A percentile compares a stretch with the other conserved stretches of the same genome.
Conservation (phyloP, 2,113 vertebrate genomes). For the Verasper variegatus region DNA sequence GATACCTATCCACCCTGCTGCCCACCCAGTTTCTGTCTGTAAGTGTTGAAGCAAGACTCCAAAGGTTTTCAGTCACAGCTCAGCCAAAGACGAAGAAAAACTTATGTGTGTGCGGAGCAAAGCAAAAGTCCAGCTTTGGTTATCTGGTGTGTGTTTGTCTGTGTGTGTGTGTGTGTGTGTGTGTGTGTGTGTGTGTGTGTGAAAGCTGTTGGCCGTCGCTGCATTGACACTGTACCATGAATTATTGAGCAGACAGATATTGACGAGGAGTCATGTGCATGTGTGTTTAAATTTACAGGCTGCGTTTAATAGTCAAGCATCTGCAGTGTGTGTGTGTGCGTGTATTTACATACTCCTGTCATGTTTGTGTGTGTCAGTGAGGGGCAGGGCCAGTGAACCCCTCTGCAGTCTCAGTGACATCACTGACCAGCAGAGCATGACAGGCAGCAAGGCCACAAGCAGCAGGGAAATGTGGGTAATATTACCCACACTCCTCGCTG, state of each 20-base stretch:
- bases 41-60: neutral
- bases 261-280: neutral
- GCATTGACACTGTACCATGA: slow-evolving; percentile 1
- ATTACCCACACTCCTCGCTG: slow-evolving; percentile 51
- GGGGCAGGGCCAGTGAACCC: slow-evolving; percentile 10
- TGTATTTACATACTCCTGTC: neutral
- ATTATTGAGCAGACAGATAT: slow-evolving; percentile 29
- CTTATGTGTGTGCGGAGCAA: neutral
- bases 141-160: neutral
- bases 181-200: neutral
- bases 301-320: slow-evolving; percentile 27
- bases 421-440: slow-evolving; percentile 56
- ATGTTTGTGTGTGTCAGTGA: slow-evolving; percentile 21
- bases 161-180: neutral
- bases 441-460: slow-evolving; percentile 52
- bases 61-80: neutral
- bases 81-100: neutral
- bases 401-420: slow-evolving; percentile 63
- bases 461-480: slow-evolving; percentile 54
- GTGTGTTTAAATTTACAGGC: slow-evolving; percentile 7
- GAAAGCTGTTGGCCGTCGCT: neutral
- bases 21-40: too few species aligned
- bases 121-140: neutral
- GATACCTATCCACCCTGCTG: neutral
- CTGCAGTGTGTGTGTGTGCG: neutral